Base-by-base conservation (phyloP, 2,113 vertebrate species). In the Psittacara wagleri region DNA sequence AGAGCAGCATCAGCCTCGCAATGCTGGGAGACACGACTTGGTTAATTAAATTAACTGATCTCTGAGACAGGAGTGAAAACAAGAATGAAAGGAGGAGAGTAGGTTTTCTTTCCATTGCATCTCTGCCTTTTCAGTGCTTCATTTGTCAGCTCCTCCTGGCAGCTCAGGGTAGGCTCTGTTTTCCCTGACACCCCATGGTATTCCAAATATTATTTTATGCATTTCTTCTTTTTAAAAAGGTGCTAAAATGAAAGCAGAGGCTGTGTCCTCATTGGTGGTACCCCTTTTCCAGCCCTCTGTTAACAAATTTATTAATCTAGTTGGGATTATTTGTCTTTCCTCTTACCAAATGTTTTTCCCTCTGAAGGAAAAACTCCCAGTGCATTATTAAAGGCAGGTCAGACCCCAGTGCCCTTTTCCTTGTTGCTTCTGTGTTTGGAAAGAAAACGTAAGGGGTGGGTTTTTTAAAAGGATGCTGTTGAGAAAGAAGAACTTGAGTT, bases 161-260 rank as follows among this genome's bases (percentile, higher is more conserved):
- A 92, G 35, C 79, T 57, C 69, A 31, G 61, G 62, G 57, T 41
- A 59, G 28, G 54, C 52, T 94, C 69, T 89, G 28, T 86, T 95
- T 92, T 90, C 77, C 46, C 35, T 57, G 66, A 49, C 82, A 90
- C 57, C 78, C 76, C 0, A 5, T 83, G 76, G 66, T 86, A 94
- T 75, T 88, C 73, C 91, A 94, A 93, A 96, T 90, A 92, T 91
- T 96, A 94, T 96, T 83, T 86, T 92, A 92, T 44, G 54, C 13
- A 13, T 44, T 22, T 68, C 11, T 52, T 81, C 59, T 4, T 46
- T 66, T 29, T 7, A 35, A 49, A 41, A 51, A 68, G 70, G 23
- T 51, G 23, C 23, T 77, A 31, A 76, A 86, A 83, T 75, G 55
- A 95, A 92, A 90, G 7, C 67, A 86, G 29, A 39, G 17, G 3